Evolutionary conservation across 1,140 invertebrate species (phyloP), one percentile per base, ranked within the genome.

Genomic region (Drosophila carrolli): DNA sequence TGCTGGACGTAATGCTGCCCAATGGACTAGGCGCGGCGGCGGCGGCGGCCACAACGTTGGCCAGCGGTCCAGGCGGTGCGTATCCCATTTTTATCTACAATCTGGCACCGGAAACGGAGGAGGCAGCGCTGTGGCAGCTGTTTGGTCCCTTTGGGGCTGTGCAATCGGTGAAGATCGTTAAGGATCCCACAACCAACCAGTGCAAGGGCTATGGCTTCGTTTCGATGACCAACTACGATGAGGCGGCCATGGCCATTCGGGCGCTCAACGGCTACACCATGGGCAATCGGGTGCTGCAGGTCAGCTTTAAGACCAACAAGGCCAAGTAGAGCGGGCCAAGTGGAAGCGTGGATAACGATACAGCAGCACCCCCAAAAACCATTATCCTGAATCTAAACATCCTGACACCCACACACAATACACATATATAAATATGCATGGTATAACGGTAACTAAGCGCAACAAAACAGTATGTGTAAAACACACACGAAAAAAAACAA

Each of bases 71-170:
- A 1, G 91, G 92, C 4, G 97, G 97, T 76, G 97, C 97, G 56
- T 99, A 98, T 97, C 99, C 98, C 93, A 98, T 99, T 93, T 99
- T 99, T 93, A 98, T 99, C 54, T 99, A 99, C 94, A 99, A 99
- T 94, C 94, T 99, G 90, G 98, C 98, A 16, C 98, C 98, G 4
- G 99, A 99, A 93, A 98, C 98, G 0, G 98, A 99, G 93, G 99
- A 99, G 93, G 97, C 98, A 92, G 97, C 98, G 59, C 94, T 99
- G 63, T 99, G 99, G 99, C 98, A 99, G 93, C 93, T 99, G 70
- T 99, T 99, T 93, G 99, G 98, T 54, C 99, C 99, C 50, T 99
- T 99, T 93, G 99, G 99, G 89, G 99, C 98, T 85, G 99, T 99
- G 85, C 98, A 99, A 93, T 98, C 97, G 88, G 98, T 99, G 73